These are phyloP conservation scores for Pongo pygmaeus DNA, from an alignment of 2,113 vertebrate species.

Conservation along the genomic window DNA sequence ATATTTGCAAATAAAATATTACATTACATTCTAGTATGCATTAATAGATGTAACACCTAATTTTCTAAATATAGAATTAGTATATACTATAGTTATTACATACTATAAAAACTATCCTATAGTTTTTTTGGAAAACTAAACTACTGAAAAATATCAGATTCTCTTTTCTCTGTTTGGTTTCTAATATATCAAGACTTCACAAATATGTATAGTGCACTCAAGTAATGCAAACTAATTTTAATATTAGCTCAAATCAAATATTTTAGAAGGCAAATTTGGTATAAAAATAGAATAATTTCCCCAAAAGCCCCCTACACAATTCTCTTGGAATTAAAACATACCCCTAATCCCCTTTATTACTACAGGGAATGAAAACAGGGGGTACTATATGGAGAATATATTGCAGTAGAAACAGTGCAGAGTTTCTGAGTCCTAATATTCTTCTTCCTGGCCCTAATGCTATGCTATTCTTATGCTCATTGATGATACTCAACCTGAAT, in stretches of 20 bases:
- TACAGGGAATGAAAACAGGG: neutral
- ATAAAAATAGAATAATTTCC: neutral
- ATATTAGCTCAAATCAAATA: neutral
- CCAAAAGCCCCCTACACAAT: neutral
- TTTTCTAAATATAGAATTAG: neutral
- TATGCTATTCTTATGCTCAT: accelerated
- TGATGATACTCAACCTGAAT: neutral
- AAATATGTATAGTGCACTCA: neutral
- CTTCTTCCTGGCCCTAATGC: neutral
- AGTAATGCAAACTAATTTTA: neutral
- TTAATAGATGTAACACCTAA: neutral
- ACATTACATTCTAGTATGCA: neutral
- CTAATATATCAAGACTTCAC: too few relatives aligned
- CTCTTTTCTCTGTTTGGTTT: neutral
- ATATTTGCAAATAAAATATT: neutral
- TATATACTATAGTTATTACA: too few relatives aligned
- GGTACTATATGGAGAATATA: too few relatives aligned
- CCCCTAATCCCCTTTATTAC: neutral
- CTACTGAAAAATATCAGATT: neutral
- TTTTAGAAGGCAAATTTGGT: neutral
- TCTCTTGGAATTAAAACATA: neutral
- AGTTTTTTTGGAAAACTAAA: neutral
- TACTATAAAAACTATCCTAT: too few relatives aligned
- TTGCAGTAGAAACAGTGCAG: too few relatives aligned
- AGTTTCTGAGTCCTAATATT: neutral